Conservation (phyloP, 92 coral and sea anemone genomes). For the Pocillopora meandrina region DNA sequence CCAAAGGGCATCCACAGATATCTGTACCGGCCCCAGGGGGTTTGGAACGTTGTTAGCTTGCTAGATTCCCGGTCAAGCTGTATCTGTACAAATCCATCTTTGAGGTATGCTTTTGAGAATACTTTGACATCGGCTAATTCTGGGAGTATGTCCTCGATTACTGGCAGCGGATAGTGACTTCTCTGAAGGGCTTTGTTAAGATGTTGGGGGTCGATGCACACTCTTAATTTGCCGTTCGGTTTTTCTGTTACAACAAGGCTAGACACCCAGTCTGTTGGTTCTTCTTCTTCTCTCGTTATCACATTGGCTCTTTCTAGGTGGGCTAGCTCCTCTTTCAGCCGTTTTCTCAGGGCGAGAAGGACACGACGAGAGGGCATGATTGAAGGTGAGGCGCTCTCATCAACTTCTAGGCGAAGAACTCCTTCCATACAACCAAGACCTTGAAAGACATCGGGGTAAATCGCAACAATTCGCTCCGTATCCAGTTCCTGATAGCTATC, state of each 20-base stretch:
- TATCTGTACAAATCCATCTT: too few relatives aligned
- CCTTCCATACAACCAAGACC: neutral
- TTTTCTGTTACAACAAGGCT: constrained; percentile 10
- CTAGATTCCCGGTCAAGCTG: too few relatives aligned
- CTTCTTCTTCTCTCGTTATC: neutral
- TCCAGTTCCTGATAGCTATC: neutral
- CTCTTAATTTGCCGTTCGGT: constrained; percentile 2
- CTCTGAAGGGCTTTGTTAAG: neutral
- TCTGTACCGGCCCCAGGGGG: too few relatives aligned
- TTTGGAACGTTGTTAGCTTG: too few relatives aligned
- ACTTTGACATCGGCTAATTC: too few relatives aligned
- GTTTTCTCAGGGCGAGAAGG: too few relatives aligned
- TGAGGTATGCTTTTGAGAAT: too few relatives aligned
- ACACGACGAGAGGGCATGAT: neutral
- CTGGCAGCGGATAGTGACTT: too few relatives aligned
- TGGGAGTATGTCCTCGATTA: too few relatives aligned
- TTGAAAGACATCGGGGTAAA: constrained; percentile 16
- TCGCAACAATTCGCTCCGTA: constrained; percentile 7
- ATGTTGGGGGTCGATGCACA: neutral
- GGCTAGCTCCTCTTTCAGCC: neutral
- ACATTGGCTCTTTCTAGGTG: neutral
- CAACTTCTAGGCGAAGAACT: neutral
- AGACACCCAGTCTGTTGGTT: constrained; percentile 35
- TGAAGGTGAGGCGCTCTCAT: neutral
- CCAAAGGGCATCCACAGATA: too few relatives aligned